Base-by-base conservation (phyloP, 2,888 invertebrate genomes). In the Tromatobia lineatoria region DNA sequence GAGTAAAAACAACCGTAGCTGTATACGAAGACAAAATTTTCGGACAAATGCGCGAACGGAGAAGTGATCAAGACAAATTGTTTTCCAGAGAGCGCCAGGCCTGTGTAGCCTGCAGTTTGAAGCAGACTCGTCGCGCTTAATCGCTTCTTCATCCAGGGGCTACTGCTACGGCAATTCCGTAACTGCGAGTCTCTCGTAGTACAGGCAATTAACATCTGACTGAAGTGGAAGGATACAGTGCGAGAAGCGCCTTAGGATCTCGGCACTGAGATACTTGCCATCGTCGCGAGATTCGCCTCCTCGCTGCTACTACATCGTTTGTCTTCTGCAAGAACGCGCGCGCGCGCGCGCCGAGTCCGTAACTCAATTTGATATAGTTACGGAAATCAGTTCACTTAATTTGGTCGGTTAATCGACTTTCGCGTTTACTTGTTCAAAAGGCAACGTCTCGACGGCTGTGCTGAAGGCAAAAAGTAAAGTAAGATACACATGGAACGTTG, bases 331-430 rank as follows among this genome's bases (percentile, higher is more conserved):
- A 23, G 42, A 45, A 69, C 54, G 25, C 66, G 25, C 52, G 67
- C 73, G 67, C 73, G 42, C 52, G 10, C 29, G 57, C 69, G 50
- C 15, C 38, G 61, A 11, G 64, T 20, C 64, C 38, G 71, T 83
- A 79, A 83, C 73, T 83, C 79, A 83, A 79, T 83, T 83, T 83
- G 75, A 79, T 79, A 75, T 54, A 79, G 82, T 79, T 83, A 75
- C 74, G 78, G 74, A 79, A 79, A 83, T 79, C 82, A 74, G 74
- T 75, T 83, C 78, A 78, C 82, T 79, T 75, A 79, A 83, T 83
- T 83, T 79, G 70, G 61, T 75, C 79, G 82, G 78, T 83, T 83
- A 83, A 83, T 83, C 79, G 82, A 79, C 82, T 79, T 70, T 75
- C 54, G 52, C 79, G 64, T 75, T 82, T 61, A 52, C 69, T 23